These are phyloP conservation scores for Pantelozetes paolii DNA, from an alignment of 2,888 invertebrate species.

Conservation along the genomic window DNA sequence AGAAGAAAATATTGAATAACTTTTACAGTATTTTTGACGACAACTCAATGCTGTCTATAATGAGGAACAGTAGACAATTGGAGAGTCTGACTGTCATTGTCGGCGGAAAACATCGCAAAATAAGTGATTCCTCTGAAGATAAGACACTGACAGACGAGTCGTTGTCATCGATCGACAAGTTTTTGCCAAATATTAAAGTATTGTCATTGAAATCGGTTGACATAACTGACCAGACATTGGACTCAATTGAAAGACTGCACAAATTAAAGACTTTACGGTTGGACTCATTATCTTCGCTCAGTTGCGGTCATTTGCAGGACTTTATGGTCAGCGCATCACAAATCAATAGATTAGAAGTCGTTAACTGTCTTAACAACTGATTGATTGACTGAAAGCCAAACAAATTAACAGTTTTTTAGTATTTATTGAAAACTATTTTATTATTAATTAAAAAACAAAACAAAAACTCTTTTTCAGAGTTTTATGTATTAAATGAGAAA, in stretches of 20 bases:
- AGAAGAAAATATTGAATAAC: neutral
- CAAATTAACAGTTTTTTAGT: neutral
- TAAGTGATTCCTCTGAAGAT: neutral
- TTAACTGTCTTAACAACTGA: slow-evolving; percentile 19
- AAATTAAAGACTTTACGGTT: slow-evolving; percentile 27
- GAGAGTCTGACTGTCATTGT: slow-evolving; percentile 14
- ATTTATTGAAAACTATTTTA: neutral
- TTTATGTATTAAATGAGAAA: no score
- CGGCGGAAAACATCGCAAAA: neutral
- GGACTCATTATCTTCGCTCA: slow-evolving; percentile 26
- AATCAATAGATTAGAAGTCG: slow-evolving; percentile 15
- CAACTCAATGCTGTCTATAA: slow-evolving; percentile 32
- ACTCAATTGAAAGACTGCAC: slow-evolving; percentile 24
- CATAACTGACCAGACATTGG: slow-evolving; percentile 21
- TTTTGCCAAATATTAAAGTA: slow-evolving; percentile 23
- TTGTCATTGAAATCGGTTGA: slow-evolving; percentile 28
- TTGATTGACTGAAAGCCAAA: neutral
- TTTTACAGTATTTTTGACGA: slow-evolving; percentile 32
- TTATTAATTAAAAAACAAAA: neutral
- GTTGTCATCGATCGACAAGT: slow-evolving; percentile 21
- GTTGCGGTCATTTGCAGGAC: neutral
- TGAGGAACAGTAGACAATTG: slow-evolving; percentile 17
- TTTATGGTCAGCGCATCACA: slow-evolving; percentile 7
- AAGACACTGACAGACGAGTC: slow-evolving; percentile 26
- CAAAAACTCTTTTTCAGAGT: no score